Evolutionary conservation across 2,797 vertebrate genomes (phyloP), one percentile per base, ranked within the genome.

Genomic region (Sphenodon punctatus): DNA sequence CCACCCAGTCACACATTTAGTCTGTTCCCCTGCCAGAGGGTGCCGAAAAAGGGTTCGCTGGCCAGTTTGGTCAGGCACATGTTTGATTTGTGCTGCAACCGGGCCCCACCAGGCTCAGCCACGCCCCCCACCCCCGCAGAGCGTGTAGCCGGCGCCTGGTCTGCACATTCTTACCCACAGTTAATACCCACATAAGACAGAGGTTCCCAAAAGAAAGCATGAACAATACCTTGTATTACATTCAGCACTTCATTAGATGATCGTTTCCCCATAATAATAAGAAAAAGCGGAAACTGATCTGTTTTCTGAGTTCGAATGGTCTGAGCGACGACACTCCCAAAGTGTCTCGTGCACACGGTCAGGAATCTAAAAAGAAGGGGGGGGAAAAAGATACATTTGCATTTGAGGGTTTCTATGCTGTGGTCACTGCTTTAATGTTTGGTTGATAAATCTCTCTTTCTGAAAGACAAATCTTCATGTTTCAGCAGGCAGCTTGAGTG

Each of bases 161-260:
- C n/a, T n/a, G n/a, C n/a, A n/a, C n/a, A n/a, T n/a, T n/a, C n/a
- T n/a, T n/a, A n/a, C n/a, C n/a, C n/a, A n/a, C n/a, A n/a, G n/a
- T n/a, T n/a, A n/a, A n/a, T n/a, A n/a, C n/a, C n/a, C n/a, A n/a
- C n/a, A 2, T 5, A 67, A 61, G 25, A 25, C 82, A 63, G 32
- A 27, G 15, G 12, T 1, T 25, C 41, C 5, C 2, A 84, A 25
- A 8, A 67, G 3, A 55, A 76, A 69, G 7, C 0, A 1, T 53
- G 48, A 58, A 80, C 36, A 6, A 89, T 97, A 99, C 98, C 99
- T 99, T 99, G 98, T 95, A 99, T 99, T 94, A 99, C 98, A 94
- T 99, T 98, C 96, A 99, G 95, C 84, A 99, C 99, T 96, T 99
- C 98, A 46, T 99, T 99, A 80, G 98, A 99, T 30, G 98, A 99